Evolutionary conservation across 2,113 vertebrate genomes (phyloP), one percentile per base, ranked within the genome.

Genomic region (Rhinoptilus africanus): DNA sequence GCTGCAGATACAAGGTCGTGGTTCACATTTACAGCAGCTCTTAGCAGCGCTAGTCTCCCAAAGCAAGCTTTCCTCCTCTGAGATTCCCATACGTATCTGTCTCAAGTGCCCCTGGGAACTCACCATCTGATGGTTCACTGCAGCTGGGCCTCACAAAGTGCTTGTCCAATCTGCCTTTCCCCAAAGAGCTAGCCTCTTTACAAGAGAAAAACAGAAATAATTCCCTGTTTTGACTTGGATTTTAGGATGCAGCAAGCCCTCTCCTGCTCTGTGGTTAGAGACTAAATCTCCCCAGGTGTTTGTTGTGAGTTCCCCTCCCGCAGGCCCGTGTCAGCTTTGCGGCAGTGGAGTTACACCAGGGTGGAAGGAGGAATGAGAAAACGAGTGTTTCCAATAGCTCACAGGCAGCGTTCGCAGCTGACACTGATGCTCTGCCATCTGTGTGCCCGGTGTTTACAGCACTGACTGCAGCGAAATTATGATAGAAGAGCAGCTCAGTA

Each of bases 391-490:
- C 54, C 75, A 88, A 15, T 39, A 77, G 82, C 89, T 95, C 8
- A 45, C 43, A 90, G 95, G 89, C 94, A 88, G 63, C 0, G 10
- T 53, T 91, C 1, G 0, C 84, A 95, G 96, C 93, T 97, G 93
- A 93, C 2, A 9, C 79, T 11, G 67, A 45, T 83, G 67, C 56
- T 90, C 47, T 92, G 82, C 89, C 95, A 94, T 96, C 95, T 94
- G 88, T 60, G 88, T 81, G 34, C 86, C 87, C 82, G 78, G 39
- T 92, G 71, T 76, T 96, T 80, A 83, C 75, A 83, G 91, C 18
- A 88, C 73, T 75, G 81, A 50, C 73, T 94, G 67, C 0, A 2
- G 32, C 0, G 19, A 74, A 69, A 71, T 92, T 48, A 35, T 43
- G 68, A 77, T 83, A 5, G 10, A 92, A 78, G 89, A 82, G 80